phyloP scores from a whole-genome alignment of 1,140 invertebrate genomes.

The Drosophila saltans region DNA sequence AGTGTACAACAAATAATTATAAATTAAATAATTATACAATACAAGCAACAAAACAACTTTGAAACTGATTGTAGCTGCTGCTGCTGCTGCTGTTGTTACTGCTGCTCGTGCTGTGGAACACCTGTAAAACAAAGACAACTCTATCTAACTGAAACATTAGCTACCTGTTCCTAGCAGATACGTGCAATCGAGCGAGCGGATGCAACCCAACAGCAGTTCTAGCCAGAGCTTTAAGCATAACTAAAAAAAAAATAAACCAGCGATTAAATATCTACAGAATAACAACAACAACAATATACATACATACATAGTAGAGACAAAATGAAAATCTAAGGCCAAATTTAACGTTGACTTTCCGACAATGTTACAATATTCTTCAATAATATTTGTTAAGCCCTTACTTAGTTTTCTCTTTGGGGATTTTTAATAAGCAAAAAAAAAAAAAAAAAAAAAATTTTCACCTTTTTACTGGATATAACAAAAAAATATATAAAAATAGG shows the following conservation, averaged over 20 bases:
- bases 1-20: constrained; percentile 60
- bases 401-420: too few species aligned
- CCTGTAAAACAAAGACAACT: constrained; percentile 75
- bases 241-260: constrained; percentile 40
- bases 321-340: neutral
- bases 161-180: constrained; percentile 23
- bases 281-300: neutral
- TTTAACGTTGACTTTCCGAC: neutral
- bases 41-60: constrained; percentile 73
- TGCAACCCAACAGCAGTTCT: constrained; percentile 43
- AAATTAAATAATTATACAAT: constrained; percentile 81
- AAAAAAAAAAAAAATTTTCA: too few species aligned
- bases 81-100: constrained; percentile 32
- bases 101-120: constrained; percentile 73
- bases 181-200: constrained; percentile 64
- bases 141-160: constrained; percentile 52
- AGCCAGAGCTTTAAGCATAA: constrained; percentile 39
- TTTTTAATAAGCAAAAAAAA: too few species aligned
- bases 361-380: constrained; percentile 3
- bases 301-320: too few species aligned
- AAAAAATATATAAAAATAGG: too few species aligned
- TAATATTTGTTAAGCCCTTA: too few species aligned
- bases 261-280: neutral
- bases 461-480: too few species aligned
- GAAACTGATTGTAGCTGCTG: constrained; percentile 65